Conservation (phyloP, 2,888 invertebrate genomes). For the Noctua pronuba region DNA sequence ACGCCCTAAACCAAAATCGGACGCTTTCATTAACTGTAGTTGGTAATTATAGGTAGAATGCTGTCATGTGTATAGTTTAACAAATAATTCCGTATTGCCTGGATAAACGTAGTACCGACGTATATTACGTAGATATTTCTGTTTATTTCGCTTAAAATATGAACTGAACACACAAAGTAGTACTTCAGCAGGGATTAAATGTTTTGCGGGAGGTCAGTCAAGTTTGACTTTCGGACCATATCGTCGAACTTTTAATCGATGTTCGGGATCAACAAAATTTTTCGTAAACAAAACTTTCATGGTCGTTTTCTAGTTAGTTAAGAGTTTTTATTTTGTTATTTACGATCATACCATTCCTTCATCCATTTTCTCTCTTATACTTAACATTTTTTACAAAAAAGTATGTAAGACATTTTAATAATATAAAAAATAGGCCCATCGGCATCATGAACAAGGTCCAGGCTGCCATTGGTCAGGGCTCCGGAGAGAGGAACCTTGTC, state of each 20-base stretch:
- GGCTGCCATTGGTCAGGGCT: too few relatives aligned
- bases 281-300: constrained; percentile 44
- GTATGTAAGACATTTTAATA: too few relatives aligned
- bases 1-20: neutral
- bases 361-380: neutral
- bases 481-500: too few relatives aligned
- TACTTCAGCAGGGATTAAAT: constrained; percentile 46
- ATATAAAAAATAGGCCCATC: too few relatives aligned
- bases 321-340: constrained; percentile 14
- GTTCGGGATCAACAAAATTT: constrained; percentile 53
- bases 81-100: neutral
- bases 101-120: neutral
- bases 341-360: neutral
- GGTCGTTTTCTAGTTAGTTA: constrained; percentile 10
- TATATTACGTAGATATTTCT: neutral
- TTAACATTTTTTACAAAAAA: neutral
- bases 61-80: neutral
- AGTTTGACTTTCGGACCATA: constrained; percentile 53
- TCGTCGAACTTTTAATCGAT: constrained; percentile 59
- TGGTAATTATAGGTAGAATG: neutral
- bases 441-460: too few relatives aligned
- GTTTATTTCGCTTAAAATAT: constrained; percentile 30
- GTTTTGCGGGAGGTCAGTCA: constrained; percentile 50
- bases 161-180: constrained; percentile 26
- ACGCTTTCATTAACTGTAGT: neutral